Evolutionary conservation across 2,797 vertebrate genomes (phyloP), one percentile per base, ranked within the genome.

Genomic region (Pteronotus mesoamericanus): DNA sequence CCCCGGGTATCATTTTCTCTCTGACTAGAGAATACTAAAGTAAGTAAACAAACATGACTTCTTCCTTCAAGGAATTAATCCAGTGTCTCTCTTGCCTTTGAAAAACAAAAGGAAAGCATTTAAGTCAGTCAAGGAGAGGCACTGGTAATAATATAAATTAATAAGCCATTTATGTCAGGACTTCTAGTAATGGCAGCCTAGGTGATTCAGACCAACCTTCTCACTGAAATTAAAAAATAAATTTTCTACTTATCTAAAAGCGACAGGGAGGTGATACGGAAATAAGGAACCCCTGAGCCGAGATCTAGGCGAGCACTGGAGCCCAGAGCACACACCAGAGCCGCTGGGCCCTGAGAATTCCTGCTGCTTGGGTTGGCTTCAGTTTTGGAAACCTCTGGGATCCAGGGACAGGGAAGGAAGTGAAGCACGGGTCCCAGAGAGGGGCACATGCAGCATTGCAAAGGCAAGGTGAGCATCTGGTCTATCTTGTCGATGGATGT

Each of bases 61-160:
- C 78, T 93, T 37, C 75, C 74, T 74, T 93, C 59, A 39, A 42
- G 82, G 61, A 93, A 86, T 55, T 77, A 61, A 94, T 42, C 72
- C 79, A 91, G 0, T 48, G 24, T 90, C 77, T 80, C 75, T 84
- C 82, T 83, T 94, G 96, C 75, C 80, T 89, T 85, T 95, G 91
- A 94, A 90, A 92, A 95, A 74, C 79, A 95, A 92, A 74, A n/a
- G 55, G 66, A 91, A 95, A 92, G 85, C 6, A 82, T 83, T 84
- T 95, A 95, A 96, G 89, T 94, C 69, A 91, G 96, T 97, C 96
- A 97, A 71, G 26, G 29, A 79, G 72, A 92, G 85, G 85, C 78
- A 85, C n/a, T 85, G 85, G 77, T 93, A 92, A 89, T 79, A 71
- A 77, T 89, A 64, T 51, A 82, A 94, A 93, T 90, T 66, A 94